phyloP scores from a whole-genome alignment of 1,140 invertebrate species.

The Drosophila lowei region DNA sequence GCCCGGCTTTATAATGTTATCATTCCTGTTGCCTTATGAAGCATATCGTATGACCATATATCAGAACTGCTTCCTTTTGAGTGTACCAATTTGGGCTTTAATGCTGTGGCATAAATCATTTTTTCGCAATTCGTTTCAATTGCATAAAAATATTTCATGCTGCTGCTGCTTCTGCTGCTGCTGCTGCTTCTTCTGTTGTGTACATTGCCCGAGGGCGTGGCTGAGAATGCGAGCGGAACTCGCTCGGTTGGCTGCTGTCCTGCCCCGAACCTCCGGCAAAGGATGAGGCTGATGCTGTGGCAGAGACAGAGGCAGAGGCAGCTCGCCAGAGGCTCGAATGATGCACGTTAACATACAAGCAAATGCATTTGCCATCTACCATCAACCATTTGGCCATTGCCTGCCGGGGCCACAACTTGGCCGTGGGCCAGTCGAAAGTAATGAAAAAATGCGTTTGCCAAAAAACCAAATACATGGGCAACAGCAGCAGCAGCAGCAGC shows the following conservation, averaged over 20 bases:
- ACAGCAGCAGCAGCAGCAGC: conserved; percentile 1
- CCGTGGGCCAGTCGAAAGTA: conserved; percentile 72
- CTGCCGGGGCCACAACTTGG: conserved; percentile 47
- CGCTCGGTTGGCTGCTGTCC: conserved; percentile 3
- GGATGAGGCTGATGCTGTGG: not conserved
- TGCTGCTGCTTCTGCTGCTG: conserved; percentile 16
- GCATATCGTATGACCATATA: conserved; percentile 49
- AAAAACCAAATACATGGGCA: conserved; percentile 57
- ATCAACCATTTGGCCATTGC: conserved; percentile 46
- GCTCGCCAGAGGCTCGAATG: conserved; percentile 16
- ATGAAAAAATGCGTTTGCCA: conserved; percentile 81
- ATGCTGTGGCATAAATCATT: conserved; percentile 76
- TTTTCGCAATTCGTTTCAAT: conserved; percentile 73
- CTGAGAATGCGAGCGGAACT: conserved; percentile 44
- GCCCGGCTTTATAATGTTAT: conserved; percentile 32
- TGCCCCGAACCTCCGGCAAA: no score
- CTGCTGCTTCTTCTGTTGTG: conserved; percentile 7
- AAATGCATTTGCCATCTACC: conserved; percentile 74
- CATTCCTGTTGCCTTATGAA: conserved; percentile 26
- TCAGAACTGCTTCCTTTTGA: conserved; percentile 40
- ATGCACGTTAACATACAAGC: conserved; percentile 52
- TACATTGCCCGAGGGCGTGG: conserved; percentile 46
- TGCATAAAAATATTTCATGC: conserved; percentile 74
- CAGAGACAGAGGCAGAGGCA: not conserved
- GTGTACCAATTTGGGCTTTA: conserved; percentile 71